phyloP scores from a whole-genome alignment of 2,797 vertebrate genomes.

The Syngnathus rostellatus region DNA sequence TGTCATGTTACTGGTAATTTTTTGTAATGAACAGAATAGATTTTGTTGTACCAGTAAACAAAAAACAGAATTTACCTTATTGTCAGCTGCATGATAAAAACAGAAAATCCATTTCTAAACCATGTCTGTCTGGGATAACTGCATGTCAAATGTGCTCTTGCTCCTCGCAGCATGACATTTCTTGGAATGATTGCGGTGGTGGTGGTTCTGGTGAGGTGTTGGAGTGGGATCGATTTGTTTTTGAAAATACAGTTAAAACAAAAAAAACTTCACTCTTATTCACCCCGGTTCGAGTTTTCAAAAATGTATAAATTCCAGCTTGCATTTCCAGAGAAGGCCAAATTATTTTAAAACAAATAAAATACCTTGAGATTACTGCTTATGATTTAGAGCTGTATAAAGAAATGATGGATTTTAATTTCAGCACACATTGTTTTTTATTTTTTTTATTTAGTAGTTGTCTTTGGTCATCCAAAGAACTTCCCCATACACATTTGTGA shows the following conservation, averaged over 20 bases:
- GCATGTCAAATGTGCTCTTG: slow-evolving; percentile 38
- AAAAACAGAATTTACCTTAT: slow-evolving; percentile 44
- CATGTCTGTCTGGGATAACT: slow-evolving; percentile 47
- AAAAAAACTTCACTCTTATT: neutral
- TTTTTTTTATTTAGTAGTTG: no score
- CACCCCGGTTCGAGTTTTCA: neutral
- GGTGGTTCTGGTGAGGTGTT: no score
- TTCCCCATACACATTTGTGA: no score
- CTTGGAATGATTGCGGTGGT: slow-evolving; percentile 2
- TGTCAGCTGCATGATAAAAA: slow-evolving; percentile 43
- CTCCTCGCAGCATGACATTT: slow-evolving; percentile 16
- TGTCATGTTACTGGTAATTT: slow-evolving; percentile 10
- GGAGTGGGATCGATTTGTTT: neutral
- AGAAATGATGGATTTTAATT: no score
- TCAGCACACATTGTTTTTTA: no score
- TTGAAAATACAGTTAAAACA: neutral
- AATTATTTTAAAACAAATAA: no score
- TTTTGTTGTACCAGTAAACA: slow-evolving; percentile 41
- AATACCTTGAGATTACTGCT: no score
- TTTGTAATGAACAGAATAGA: slow-evolving; percentile 4
- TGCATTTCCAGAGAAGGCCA: neutral
- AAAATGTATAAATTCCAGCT: neutral
- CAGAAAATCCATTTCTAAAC: slow-evolving; percentile 46
- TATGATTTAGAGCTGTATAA: no score
- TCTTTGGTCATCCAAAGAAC: no score